Conservation (phyloP, 1,140 invertebrate genomes). For the Anastatus disparis region DNA sequence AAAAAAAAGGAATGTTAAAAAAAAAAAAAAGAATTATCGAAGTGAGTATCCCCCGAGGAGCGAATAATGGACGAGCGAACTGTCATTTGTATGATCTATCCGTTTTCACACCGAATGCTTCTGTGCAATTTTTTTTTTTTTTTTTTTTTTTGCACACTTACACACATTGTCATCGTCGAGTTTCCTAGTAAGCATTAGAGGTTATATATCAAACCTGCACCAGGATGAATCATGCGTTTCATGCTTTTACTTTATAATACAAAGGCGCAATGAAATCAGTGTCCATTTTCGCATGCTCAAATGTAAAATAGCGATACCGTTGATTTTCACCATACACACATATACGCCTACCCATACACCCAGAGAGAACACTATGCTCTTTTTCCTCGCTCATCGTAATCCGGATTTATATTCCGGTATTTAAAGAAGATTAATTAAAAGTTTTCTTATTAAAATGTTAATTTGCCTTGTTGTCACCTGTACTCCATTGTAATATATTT, state of each 20-base stretch:
- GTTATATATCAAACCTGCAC: background rate
- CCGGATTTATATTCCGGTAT: background rate
- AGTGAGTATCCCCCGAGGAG: slow-evolving; percentile 21
- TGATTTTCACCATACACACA: background rate
- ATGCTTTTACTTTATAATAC: slow-evolving; percentile 9
- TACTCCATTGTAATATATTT: background rate
- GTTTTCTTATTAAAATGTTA: slow-evolving; percentile 12
- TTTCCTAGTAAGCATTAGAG: background rate
- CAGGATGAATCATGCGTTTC: background rate
- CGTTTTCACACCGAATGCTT: background rate
- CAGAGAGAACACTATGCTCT: no score
- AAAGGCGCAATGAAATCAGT: background rate
- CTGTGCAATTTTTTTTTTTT: no score
- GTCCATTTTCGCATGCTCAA: background rate
- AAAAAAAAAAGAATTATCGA: background rate
- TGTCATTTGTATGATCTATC: slow-evolving; percentile 40
- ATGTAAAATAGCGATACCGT: no score
- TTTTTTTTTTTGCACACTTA: background rate
- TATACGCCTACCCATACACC: background rate
- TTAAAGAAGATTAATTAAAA: slow-evolving; percentile 14
- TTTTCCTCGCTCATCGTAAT: no score
- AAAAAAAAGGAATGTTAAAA: slow-evolving; percentile 7
- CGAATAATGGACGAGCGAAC: slow-evolving; percentile 35
- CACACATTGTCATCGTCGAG: background rate
- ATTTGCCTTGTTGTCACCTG: background rate